phyloP scores from a whole-genome alignment of 2,113 vertebrate genomes.

The Psilopsiagon aurifrons region DNA sequence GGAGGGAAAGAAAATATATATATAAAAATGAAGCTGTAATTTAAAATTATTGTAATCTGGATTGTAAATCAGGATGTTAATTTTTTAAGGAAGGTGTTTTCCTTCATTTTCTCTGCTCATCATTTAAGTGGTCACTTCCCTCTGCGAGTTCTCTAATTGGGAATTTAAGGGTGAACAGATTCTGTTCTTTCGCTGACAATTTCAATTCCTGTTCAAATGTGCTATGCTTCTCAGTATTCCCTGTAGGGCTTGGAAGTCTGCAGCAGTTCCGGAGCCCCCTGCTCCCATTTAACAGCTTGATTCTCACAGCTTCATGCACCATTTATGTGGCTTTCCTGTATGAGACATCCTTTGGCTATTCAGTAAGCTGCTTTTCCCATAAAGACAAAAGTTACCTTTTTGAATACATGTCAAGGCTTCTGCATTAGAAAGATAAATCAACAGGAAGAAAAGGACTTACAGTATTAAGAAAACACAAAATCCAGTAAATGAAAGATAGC shows the following conservation, averaged over 20 bases:
- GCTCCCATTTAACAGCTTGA: constrained; percentile 31
- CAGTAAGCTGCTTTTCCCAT: constrained; percentile 57
- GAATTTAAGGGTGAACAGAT: constrained; percentile 56
- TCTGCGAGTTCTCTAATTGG: constrained; percentile 51
- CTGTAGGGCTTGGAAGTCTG: constrained; percentile 27
- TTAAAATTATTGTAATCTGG: background rate
- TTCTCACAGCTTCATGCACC: constrained; percentile 52
- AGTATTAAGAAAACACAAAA: constrained; percentile 55
- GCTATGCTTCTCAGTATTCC: constrained; percentile 57
- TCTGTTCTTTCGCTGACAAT: constrained; percentile 55
- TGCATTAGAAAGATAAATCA: constrained; percentile 57
- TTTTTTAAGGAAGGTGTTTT: background rate
- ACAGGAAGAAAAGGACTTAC: constrained; percentile 33
- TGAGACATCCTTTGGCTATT: constrained; percentile 57
- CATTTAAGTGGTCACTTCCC: constrained; percentile 14
- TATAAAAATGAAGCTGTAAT: background rate
- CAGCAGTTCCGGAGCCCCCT: constrained; percentile 42
- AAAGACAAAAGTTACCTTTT: constrained; percentile 63
- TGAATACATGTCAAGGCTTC: constrained; percentile 55
- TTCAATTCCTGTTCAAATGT: constrained; percentile 62
- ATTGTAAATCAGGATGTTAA: background rate
- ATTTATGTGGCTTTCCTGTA: constrained; percentile 55
- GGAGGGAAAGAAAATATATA: background rate
- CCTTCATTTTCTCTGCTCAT: constrained; percentile 23
- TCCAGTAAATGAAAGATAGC: background rate